Evolutionary conservation across 2,888 invertebrate species (phyloP).

Genomic region (Polyommatus iphigenia): DNA sequence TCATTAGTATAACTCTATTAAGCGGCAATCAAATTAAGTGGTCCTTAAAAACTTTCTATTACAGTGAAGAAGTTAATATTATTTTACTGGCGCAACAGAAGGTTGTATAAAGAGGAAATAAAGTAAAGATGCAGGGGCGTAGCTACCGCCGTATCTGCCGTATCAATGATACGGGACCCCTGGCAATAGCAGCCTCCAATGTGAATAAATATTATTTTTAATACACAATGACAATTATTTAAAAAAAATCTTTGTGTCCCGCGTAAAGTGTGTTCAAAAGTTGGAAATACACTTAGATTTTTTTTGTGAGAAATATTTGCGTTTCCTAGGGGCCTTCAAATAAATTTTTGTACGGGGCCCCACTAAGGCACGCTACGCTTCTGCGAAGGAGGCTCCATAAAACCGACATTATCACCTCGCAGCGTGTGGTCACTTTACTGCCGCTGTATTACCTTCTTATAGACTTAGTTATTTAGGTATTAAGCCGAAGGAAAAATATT

Average conservation of each 20-base stretch:
- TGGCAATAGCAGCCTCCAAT: no score
- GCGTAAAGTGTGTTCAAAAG: no score
- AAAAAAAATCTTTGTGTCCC: no score
- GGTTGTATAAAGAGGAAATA: slow-evolving; percentile 18
- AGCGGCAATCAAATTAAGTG: slow-evolving; percentile 19
- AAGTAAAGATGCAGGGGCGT: background rate
- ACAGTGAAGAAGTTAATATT: slow-evolving; percentile 6
- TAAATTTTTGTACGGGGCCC: background rate
- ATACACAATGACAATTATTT: no score
- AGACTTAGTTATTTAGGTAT: background rate
- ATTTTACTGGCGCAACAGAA: slow-evolving; percentile 3
- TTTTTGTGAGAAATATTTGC: no score
- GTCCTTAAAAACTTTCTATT: slow-evolving; percentile 36
- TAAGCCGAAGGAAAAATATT: no score
- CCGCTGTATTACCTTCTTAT: background rate
- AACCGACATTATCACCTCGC: slow-evolving; percentile 24
- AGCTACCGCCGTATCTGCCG: background rate
- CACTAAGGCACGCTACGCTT: background rate
- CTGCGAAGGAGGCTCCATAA: slow-evolving; percentile 10
- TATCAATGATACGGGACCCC: background rate
- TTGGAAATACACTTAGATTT: no score
- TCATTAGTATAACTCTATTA: background rate
- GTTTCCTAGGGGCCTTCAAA: background rate
- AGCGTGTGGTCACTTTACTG: background rate
- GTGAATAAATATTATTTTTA: no score